A percentile compares a stretch with the other conserved stretches of the same genome.
phyloP scores from a whole-genome alignment of 2,888 invertebrate species.

The Thereva unica region DNA sequence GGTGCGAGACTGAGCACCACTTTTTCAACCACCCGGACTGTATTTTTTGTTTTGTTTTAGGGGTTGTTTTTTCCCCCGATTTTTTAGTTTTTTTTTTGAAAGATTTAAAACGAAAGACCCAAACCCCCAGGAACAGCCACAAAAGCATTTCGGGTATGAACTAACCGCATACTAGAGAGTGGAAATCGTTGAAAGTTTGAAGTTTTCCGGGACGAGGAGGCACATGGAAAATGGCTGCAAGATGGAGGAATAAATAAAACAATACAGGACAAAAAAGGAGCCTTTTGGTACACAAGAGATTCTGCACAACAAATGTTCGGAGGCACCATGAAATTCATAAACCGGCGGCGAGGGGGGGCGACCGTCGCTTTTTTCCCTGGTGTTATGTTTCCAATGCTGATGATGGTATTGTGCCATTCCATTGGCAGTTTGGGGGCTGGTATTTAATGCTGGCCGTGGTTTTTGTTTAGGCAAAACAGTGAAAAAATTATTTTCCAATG shows the following conservation, averaged over 20 bases:
- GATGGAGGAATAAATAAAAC: background rate
- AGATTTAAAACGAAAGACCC: constrained; percentile 5
- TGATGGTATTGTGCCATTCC: background rate
- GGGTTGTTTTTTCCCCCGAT: background rate
- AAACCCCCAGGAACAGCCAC: background rate
- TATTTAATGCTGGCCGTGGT: constrained; percentile 4
- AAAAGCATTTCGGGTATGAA: background rate
- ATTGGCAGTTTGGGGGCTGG: background rate
- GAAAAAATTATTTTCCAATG: too few species aligned
- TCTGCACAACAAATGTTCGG: background rate
- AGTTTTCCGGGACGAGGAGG: background rate
- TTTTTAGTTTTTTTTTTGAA: background rate
- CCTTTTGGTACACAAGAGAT: constrained; percentile 3
- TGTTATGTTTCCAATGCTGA: background rate
- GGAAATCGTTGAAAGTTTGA: constrained; percentile 11
- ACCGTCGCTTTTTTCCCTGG: background rate
- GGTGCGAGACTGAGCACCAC: background rate
- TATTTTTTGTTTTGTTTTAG: too few species aligned
- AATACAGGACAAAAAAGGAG: background rate
- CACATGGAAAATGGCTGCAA: background rate
- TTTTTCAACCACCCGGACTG: too few species aligned
- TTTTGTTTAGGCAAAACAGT: background rate
- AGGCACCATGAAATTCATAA: background rate
- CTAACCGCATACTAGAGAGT: constrained; percentile 2
- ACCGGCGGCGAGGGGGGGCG: too few species aligned